These are phyloP conservation scores for Ethmia dodecea DNA, from an alignment of 2,888 invertebrate species.

Conservation along the genomic window DNA sequence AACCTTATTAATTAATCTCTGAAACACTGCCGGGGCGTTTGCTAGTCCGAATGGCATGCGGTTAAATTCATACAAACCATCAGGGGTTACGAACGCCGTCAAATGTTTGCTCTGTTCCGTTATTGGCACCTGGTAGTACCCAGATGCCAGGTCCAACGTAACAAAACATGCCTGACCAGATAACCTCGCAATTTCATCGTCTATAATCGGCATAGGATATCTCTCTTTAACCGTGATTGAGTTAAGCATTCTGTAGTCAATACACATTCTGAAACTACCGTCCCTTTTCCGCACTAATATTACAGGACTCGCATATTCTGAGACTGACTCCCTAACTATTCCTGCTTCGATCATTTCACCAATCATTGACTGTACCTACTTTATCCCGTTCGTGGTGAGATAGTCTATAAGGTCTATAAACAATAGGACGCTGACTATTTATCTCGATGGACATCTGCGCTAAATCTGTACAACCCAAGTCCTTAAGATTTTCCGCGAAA, in stretches of 20 bases:
- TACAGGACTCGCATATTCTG: conserved; percentile 4
- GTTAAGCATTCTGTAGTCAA: conserved; percentile 14
- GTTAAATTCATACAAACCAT: conserved; percentile 3
- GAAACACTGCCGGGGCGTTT: conserved; percentile 13
- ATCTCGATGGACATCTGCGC: too few relatives aligned
- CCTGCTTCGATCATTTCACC: conserved; percentile 6
- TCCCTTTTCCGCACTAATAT: conserved; percentile 10
- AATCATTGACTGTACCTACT: conserved; percentile 14
- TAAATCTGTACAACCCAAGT: too few relatives aligned
- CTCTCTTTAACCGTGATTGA: conserved; percentile 11
- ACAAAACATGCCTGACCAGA: conserved; percentile 13
- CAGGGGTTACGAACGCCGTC: conserved; percentile 14
- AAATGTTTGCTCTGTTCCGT: conserved; percentile 9
- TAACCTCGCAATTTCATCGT: conserved; percentile 8
- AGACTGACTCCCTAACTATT: not conserved
- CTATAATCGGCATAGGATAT: conserved; percentile 8
- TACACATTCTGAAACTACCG: not conserved
- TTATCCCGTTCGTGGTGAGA: conserved; percentile 17
- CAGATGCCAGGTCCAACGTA: conserved; percentile 12
- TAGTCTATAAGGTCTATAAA: conserved; percentile 2
- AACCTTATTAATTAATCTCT: conserved; percentile 18
- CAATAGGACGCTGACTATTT: too few relatives aligned
- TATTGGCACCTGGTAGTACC: conserved; percentile 17
- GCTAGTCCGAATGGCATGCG: conserved; percentile 12
- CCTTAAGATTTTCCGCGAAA: too few relatives aligned